Evolutionary conservation across 30 jellyfish, hydroid and myxozoan species (phyloP), one percentile per base, ranked within the genome.

Genomic region (Hydra vulgaris): DNA sequence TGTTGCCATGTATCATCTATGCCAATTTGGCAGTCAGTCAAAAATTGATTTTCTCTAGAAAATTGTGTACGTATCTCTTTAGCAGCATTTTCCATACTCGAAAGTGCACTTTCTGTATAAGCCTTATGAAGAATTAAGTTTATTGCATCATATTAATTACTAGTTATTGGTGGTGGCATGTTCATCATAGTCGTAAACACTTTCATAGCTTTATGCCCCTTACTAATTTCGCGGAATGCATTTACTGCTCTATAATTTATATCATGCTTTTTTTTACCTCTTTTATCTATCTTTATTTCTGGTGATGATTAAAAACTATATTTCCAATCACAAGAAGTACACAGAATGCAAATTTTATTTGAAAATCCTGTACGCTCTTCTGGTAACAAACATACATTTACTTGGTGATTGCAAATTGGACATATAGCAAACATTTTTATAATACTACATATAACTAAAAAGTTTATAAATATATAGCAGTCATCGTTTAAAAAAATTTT

Each of bases 1-100:
- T 68, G 7, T 68, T 68, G 75, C 75, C 75, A 68, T 68, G 27
- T 68, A 68, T 16, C 75, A 68, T 68, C 75, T 3, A 68, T 23
- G 25, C 26, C 25, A 68, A 68, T 68, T 68, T 7, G 75, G 27
- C 75, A 68, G 16, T 68, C 61, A 40, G 61, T 68, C 27, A n/a
- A 23, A 68, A 68, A n/a, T 68, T 68, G 5, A 68, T 68, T 68
- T 20, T 20, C 75, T n/a, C 27, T 23, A 16, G 8, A 7, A n/a
- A 23, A 20, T 15, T 68, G 7, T 15, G 8, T 68, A n/a, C 15
- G 26, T 68, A 68, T 68, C 8, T 23, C 25, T 68, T 68, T 23
- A 68, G 75, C 75, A 68, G 75, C 75, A 68, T 20, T n/a, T 68
- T 20, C 75, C 25, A 23, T 68, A n/a, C 26, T n/a, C 4, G 25